A percentile compares a stretch with the other conserved stretches of the same genome.
These are phyloP conservation scores for Aeoliscus strigatus DNA, from an alignment of 2,797 vertebrate genomes.

Conservation along the genomic window DNA sequence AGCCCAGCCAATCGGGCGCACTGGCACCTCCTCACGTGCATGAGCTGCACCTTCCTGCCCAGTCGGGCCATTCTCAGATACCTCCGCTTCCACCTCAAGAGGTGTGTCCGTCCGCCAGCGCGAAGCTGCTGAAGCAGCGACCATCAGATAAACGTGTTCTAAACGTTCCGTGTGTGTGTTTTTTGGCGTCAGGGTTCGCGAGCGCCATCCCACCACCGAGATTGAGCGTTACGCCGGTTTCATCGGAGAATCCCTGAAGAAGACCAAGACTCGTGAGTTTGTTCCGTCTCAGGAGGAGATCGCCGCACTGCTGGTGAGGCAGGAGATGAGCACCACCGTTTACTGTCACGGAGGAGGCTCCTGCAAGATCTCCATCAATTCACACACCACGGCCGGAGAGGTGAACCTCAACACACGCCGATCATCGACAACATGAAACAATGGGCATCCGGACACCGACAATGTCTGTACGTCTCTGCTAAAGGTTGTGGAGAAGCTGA, in stretches of 20 bases:
- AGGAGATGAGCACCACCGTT: conserved; percentile 91
- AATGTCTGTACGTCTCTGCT: conserved; percentile 13
- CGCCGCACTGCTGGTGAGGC: conserved; percentile 83
- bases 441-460: too few relatives aligned
- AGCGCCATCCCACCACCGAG: conserved; percentile 82
- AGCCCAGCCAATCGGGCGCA: conserved; percentile 84
- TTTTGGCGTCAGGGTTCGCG: conserved; percentile 75
- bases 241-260: conserved; percentile 86
- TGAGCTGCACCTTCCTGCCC: conserved; percentile 92
- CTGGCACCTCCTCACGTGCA: conserved; percentile 91
- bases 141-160: not conserved
- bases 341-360: conserved; percentile 93
- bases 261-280: conserved; percentile 87
- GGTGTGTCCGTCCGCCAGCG: conserved; percentile 57
- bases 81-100: conserved; percentile 89
- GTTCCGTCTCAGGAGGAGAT: conserved; percentile 94
- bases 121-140: not conserved
- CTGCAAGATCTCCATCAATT: conserved; percentile 95
- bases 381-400: conserved; percentile 93
- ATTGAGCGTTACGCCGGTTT: conserved; percentile 86
- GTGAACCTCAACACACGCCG: conserved; percentile 53
- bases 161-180: not conserved
- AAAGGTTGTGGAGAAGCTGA: conserved; percentile 92
- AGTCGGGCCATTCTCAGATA: conserved; percentile 89
- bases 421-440: too few relatives aligned